A percentile compares a stretch with the other conserved stretches of the same genome.
Conservation (phyloP, 1,140 invertebrate species). For the Heterodera carotae region DNA sequence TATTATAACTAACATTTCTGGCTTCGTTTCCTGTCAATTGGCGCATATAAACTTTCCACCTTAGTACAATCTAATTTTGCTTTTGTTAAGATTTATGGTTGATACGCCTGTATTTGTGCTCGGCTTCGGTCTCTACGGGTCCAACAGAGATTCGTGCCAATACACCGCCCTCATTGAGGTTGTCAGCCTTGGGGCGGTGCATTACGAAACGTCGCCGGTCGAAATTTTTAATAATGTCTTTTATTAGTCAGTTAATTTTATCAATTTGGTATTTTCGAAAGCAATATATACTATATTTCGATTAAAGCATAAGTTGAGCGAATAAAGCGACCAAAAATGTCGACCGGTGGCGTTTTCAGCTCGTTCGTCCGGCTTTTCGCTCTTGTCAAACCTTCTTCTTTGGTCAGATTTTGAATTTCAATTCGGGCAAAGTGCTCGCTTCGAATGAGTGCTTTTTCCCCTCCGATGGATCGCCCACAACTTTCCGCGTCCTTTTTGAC, state of each 20-base stretch:
- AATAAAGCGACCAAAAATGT: too few relatives aligned
- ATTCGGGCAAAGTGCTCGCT: conserved; percentile 77
- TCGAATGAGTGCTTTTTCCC: conserved; percentile 78
- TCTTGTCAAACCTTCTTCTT: conserved; percentile 5
- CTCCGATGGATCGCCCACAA: conserved; percentile 79
- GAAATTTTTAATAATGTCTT: too few relatives aligned
- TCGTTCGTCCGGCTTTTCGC: not conserved
- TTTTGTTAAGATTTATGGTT: conserved; percentile 75
- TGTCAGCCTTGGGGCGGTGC: too few relatives aligned
- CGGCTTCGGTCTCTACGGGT: conserved; percentile 85
- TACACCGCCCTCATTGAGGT: conserved; percentile 78
- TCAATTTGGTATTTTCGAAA: too few relatives aligned
- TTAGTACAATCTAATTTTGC: too few relatives aligned
- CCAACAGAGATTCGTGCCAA: conserved; percentile 79
- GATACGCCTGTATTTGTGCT: conserved; percentile 81
- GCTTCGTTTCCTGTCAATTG: too few relatives aligned
- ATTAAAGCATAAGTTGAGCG: too few relatives aligned
- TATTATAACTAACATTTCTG: conserved; percentile 17
- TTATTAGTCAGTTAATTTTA: too few relatives aligned
- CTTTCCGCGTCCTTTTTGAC: conserved; percentile 84
- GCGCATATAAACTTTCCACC: too few relatives aligned
- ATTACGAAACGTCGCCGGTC: too few relatives aligned
- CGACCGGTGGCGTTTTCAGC: too few relatives aligned
- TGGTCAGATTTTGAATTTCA: conserved; percentile 74
- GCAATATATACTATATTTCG: too few relatives aligned